Base-by-base conservation (phyloP, 2,888 invertebrate genomes). In the Hemaris fuciformis region DNA sequence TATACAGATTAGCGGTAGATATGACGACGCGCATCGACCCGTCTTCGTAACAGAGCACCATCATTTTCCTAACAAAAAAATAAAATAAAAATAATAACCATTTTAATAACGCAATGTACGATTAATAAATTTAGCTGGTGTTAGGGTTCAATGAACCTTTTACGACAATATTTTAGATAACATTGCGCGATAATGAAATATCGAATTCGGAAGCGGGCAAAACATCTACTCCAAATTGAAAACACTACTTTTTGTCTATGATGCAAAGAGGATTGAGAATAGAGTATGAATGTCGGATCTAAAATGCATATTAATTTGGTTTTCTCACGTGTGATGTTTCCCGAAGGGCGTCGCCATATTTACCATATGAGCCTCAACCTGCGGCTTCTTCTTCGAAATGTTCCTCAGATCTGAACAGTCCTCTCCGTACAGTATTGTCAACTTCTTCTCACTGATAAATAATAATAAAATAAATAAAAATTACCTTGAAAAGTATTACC, bases 1-100 rank as follows among this genome's bases (percentile, higher is more conserved):
- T 93, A 71, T 98, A 96, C 3, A 99, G 91, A 90, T 99, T 99
- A 0, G 99, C 98, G 0, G 99, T 99, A 0, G 97, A 97, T 34
- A 99, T 94, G 0, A 98, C 95, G 5, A 99, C 95, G 10, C 98
- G 92, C 60, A 99, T 87, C 0, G 97, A 97, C 0, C 95, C 94
- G 74, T 98, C 96, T 65, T 94, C 95, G 76, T 98, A 98, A 57
- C 95, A 94, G 0, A 99, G 91, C 0, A 99, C 81, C 93, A 98
- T 97, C 94, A 99, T 94, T 93, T 99, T 99, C 0, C 96, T 96
- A 81, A 43, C 91, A 73, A 64, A 57, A 62, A 10, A 61, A 0
- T 18, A 42, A 53, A 31, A 31, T 58, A 22, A 22, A 31, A 41
- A 13, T n/a, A 58, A n/a, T n/a, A n/a, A n/a, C n/a, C n/a, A n/a